Conservation (phyloP, 2,888 invertebrate species). For the Drosophila ezoana region DNA sequence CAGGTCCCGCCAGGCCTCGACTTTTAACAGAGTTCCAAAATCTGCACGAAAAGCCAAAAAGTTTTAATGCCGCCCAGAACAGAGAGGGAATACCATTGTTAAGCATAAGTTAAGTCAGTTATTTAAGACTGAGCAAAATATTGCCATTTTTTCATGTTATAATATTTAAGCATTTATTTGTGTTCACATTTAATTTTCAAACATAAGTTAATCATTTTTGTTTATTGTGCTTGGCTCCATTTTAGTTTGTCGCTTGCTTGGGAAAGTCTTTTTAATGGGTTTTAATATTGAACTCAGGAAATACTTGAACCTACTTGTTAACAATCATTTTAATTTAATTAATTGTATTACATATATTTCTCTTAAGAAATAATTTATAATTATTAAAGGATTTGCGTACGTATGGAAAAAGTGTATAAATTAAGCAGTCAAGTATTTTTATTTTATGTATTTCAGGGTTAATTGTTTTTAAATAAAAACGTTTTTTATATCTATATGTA, state of each 20-base stretch:
- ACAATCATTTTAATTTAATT: no score
- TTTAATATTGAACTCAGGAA: no score
- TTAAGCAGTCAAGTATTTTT: background rate
- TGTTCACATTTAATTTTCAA: background rate
- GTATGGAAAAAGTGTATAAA: no score
- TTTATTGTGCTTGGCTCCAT: no score
- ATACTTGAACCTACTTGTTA: no score
- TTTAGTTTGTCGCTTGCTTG: no score
- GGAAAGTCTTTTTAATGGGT: no score
- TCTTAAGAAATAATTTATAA: no score
- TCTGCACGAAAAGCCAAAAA: conserved; percentile 17
- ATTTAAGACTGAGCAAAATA: background rate
- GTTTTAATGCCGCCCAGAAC: conserved; percentile 15
- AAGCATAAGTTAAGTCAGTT: conserved; percentile 4
- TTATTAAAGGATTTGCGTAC: no score
- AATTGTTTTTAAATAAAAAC: background rate
- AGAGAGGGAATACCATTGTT: background rate
- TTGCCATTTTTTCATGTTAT: background rate
- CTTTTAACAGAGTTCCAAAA: conserved; percentile 12
- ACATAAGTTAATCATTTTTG: background rate
- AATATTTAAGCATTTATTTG: background rate
- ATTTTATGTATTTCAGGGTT: background rate
- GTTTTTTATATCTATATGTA: no score
- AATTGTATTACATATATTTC: no score
- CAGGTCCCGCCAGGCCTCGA: conserved; percentile 7